Evolutionary conservation across 64 coral and sea anemone genomes (phyloP).

Genomic region (Platygyra sinensis): DNA sequence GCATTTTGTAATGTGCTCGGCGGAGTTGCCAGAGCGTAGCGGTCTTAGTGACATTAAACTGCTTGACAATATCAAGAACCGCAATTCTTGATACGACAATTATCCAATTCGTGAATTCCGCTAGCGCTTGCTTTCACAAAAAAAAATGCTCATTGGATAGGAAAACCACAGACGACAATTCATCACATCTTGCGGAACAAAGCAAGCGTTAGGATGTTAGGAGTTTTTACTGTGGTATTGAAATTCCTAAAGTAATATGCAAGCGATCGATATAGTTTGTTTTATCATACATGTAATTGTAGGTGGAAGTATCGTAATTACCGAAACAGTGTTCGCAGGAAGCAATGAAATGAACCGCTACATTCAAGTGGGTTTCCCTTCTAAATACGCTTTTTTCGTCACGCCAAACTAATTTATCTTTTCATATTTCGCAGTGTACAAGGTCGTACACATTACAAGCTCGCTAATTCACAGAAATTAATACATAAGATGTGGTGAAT

Average conservation of each 20-base stretch:
- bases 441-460: not conserved
- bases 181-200: not conserved
- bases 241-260: slow-evolving; percentile 4
- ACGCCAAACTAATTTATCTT: not conserved
- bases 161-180: not conserved
- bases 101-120: too few species aligned
- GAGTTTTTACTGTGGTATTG: not conserved
- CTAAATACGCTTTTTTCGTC: not conserved
- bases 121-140: too few species aligned
- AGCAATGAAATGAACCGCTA: not conserved
- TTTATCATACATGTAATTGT: not conserved
- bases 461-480: not conserved
- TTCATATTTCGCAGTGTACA: not conserved
- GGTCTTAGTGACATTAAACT: too few species aligned
- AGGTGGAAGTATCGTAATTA: slow-evolving; percentile 13
- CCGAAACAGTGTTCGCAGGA: slow-evolving; percentile 30
- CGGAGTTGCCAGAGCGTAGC: too few species aligned
- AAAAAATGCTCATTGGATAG: too few species aligned
- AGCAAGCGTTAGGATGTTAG: not conserved
- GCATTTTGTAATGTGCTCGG: too few species aligned
- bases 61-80: too few species aligned
- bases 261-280: not conserved
- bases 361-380: not conserved
- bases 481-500: not conserved
- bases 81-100: too few species aligned